These are phyloP conservation scores for Junonia oenone DNA, from an alignment of 2,888 invertebrate genomes.

Conservation along the genomic window DNA sequence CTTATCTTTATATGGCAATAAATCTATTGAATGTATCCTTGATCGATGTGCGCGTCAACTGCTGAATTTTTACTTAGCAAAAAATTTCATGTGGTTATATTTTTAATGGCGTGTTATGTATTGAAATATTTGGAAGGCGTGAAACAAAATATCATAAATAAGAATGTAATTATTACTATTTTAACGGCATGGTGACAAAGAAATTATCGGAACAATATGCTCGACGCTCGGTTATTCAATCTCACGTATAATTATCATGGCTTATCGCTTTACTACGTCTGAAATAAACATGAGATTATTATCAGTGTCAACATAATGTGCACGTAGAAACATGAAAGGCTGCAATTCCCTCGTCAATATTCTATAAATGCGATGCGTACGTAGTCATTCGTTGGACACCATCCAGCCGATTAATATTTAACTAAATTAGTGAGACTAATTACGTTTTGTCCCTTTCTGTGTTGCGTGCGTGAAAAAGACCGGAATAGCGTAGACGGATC, in stretches of 20 bases:
- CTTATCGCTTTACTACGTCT: no score
- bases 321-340: background rate
- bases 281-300: background rate
- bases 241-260: no score
- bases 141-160: background rate
- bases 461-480: background rate
- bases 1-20: background rate
- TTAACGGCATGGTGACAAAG: no score
- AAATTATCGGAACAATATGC: background rate
- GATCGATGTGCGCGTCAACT: background rate
- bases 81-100: background rate
- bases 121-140: background rate
- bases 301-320: background rate
- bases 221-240: background rate
- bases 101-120: background rate
- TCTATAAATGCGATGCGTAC: background rate
- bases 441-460: background rate
- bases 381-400: background rate
- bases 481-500: background rate
- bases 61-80: background rate
- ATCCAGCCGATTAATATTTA: background rate
- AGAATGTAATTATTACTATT: background rate
- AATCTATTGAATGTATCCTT: background rate
- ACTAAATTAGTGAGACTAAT: background rate
- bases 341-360: background rate